Evolutionary conservation across 2,888 invertebrate genomes (phyloP), one percentile per base, ranked within the genome.

Genomic region (Amphimallon solstitiale): DNA sequence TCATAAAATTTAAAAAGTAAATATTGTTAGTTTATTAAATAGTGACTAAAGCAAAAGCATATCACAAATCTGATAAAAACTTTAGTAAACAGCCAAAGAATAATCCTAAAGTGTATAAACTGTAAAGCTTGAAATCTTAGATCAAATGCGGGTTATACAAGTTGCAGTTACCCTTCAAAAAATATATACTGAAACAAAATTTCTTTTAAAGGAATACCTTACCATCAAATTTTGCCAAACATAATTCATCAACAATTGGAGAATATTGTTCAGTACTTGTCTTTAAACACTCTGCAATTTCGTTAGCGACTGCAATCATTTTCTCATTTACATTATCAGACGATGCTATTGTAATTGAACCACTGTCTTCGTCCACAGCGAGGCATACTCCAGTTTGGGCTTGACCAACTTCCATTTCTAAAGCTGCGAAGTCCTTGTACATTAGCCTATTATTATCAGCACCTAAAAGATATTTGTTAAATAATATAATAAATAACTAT

Each of bases 201-300:
- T n/a, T n/a, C n/a, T n/a, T n/a, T 46, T 17, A 17, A 43, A 61
- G 23, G 14, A 14, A 34, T 7, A 21, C 15, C 37, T 67, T 68
- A 63, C 71, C 73, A 64, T 74, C 71, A 65, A 70, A 74, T 6
- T 70, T 64, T 1, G 75, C 79, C 19, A 78, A 38, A 66, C 78
- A 78, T 69, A 78, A 72, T 67, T 78, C 76, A 12, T 66, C 66
- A 2, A 59, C 10, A 35, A 63, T 54, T 1, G 79, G 77, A 3
- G 49, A 37, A 65, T 77, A 76, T 1, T 76, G 70, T 9, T 45
- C 56, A 10, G 63, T 43, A 65, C 67, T 56, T 0, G 72, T 72
- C 2, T 65, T 37, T 2, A 71, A 45, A 7, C 63, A 68, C 2
- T 66, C 17, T 54, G 35, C 10, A 34, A 71, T 62, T 38, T 61